These are phyloP conservation scores for Malurus leucopterus DNA, from an alignment of 2,797 vertebrate genomes.

Conservation along the genomic window DNA sequence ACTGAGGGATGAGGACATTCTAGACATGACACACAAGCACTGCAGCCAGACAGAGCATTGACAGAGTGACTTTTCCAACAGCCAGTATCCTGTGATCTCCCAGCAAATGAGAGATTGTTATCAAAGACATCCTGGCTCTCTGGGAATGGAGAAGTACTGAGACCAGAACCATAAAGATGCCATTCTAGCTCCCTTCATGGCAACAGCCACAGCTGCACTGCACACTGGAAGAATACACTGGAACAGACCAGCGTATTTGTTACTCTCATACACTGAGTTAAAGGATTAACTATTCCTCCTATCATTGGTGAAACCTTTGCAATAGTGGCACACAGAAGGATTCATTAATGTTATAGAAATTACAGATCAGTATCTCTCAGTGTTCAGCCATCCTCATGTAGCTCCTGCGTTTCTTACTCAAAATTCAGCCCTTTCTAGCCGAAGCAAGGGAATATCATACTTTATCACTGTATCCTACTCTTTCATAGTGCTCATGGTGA, in stretches of 20 bases:
- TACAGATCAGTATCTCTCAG: neutral
- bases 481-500: neutral
- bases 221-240: neutral
- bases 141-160: neutral
- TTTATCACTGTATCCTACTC: neutral
- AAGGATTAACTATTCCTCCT: neutral
- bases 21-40: neutral
- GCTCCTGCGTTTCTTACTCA: neutral
- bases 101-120: neutral
- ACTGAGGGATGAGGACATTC: neutral
- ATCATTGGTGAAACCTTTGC: neutral
- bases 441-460: neutral
- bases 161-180: neutral
- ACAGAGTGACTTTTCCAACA: neutral
- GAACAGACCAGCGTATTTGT: neutral
- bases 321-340: neutral
- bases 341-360: neutral
- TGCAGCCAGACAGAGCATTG: neutral
- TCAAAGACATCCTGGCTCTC: neutral
- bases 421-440: neutral
- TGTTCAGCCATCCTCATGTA: neutral
- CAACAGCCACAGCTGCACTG: fast-evolving
- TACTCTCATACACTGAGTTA: neutral
- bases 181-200: neutral
- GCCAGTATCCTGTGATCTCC: neutral